phyloP scores from a whole-genome alignment of 2,888 invertebrate genomes.

The Cyclophora punctaria region DNA sequence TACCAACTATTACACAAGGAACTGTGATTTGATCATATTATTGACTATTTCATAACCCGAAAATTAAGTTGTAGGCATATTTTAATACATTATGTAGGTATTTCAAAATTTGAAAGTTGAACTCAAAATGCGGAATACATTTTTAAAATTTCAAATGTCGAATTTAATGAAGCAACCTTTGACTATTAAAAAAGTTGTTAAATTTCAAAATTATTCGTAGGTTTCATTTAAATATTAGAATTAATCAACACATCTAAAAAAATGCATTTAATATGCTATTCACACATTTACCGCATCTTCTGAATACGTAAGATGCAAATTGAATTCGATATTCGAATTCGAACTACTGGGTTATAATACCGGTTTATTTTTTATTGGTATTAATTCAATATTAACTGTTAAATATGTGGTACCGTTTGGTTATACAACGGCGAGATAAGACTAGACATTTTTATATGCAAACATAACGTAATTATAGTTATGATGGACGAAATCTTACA shows the following conservation, averaged over 20 bases:
- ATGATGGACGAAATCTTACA: too few species aligned
- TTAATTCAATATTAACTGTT: constrained; percentile 20
- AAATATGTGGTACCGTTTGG: constrained; percentile 12
- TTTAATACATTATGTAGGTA: background rate
- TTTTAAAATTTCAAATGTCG: too few species aligned
- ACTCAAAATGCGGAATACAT: too few species aligned
- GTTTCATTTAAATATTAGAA: too few species aligned
- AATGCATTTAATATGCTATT: background rate
- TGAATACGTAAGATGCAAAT: background rate
- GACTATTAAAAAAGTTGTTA: too few species aligned
- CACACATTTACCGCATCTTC: background rate
- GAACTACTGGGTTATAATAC: constrained; percentile 1
- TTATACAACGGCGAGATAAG: background rate
- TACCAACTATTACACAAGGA: constrained; percentile 10
- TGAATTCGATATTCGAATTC: background rate
- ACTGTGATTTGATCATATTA: constrained; percentile 10
- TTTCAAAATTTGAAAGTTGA: too few species aligned
- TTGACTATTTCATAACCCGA: constrained; percentile 1
- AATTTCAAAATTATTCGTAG: too few species aligned
- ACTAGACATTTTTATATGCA: constrained; percentile 1
- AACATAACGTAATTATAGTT: background rate
- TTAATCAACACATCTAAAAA: background rate
- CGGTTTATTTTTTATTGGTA: constrained; percentile 11
- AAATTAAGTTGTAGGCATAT: background rate
- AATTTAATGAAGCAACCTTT: too few species aligned